These are phyloP conservation scores for Xiphophorus maculatus DNA, from an alignment of 2,113 vertebrate species.

Conservation along the genomic window DNA sequence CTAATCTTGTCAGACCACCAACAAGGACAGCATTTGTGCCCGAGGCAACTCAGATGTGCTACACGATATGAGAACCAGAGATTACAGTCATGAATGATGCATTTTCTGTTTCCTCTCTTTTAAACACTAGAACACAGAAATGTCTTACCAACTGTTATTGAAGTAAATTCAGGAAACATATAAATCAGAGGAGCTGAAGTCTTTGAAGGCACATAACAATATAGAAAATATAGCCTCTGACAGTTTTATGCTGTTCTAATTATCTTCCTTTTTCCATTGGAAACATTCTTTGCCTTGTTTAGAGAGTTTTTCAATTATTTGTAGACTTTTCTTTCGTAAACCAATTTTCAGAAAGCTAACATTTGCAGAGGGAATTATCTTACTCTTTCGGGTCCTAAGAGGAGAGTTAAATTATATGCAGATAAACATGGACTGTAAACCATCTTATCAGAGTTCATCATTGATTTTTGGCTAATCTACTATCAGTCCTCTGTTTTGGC, in stretches of 20 bases:
- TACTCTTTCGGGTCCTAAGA: background rate
- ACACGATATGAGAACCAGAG: conserved; percentile 12
- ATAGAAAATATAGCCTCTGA: background rate
- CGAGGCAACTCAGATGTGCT: background rate
- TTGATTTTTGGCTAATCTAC: background rate
- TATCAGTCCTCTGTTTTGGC: background rate
- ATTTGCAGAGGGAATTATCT: background rate
- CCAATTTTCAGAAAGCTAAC: background rate
- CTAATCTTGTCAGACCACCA: conserved; percentile 31
- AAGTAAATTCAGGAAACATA: background rate
- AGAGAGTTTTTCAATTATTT: background rate
- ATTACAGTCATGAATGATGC: background rate
- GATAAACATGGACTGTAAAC: background rate
- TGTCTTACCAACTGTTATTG: background rate
- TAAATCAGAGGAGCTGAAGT: background rate
- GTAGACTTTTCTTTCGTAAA: background rate
- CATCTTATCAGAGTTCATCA: background rate
- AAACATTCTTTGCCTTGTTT: background rate
- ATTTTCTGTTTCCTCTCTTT: background rate
- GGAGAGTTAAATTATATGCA: background rate
- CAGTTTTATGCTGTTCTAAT: background rate
- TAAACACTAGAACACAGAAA: background rate
- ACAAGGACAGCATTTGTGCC: background rate
- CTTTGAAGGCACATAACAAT: background rate
- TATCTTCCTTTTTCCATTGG: background rate